A percentile compares a stretch with the other conserved stretches of the same genome.
Conservation (phyloP, 1,140 invertebrate species). For the Micrasema minimum region DNA sequence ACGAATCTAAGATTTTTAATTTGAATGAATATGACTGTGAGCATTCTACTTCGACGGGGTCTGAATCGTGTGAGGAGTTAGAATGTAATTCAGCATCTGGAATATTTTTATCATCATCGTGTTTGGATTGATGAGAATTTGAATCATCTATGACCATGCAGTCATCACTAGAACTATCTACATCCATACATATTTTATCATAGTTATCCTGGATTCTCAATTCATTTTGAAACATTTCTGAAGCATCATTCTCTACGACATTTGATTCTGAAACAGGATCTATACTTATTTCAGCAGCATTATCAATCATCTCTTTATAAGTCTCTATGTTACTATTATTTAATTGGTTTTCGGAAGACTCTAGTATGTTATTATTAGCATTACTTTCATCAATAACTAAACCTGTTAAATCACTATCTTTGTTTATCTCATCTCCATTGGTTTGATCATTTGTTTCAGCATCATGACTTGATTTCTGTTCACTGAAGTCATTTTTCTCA, state of each 20-base stretch:
- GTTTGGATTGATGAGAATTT: neutral
- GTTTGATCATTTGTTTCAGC: neutral
- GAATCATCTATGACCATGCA: conserved; percentile 39
- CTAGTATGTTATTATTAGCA: neutral
- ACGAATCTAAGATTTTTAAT: conserved; percentile 50
- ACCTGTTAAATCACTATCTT: conserved; percentile 50
- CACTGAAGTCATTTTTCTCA: neutral
- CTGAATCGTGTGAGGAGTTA: conserved; percentile 2
- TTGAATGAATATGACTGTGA: conserved; percentile 35
- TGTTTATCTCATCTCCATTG: conserved; percentile 3
- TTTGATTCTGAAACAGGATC: conserved; percentile 58
- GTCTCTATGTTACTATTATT: too few species aligned
- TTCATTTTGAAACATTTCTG: neutral
- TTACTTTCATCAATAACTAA: neutral
- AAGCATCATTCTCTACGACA: too few species aligned
- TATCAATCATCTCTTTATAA: neutral
- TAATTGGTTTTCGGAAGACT: neutral
- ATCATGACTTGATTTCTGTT: neutral
- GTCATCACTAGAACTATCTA: conserved; percentile 46
- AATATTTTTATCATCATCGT: neutral
- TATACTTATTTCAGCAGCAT: too few species aligned
- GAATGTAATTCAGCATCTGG: conserved; percentile 2
- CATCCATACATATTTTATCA: conserved; percentile 10
- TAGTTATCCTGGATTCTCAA: neutral
- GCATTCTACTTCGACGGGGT: conserved; percentile 20